A percentile compares a stretch with the other conserved stretches of the same genome.
Conservation (phyloP, 2,113 vertebrate genomes). For the Eulemur rufifrons region DNA sequence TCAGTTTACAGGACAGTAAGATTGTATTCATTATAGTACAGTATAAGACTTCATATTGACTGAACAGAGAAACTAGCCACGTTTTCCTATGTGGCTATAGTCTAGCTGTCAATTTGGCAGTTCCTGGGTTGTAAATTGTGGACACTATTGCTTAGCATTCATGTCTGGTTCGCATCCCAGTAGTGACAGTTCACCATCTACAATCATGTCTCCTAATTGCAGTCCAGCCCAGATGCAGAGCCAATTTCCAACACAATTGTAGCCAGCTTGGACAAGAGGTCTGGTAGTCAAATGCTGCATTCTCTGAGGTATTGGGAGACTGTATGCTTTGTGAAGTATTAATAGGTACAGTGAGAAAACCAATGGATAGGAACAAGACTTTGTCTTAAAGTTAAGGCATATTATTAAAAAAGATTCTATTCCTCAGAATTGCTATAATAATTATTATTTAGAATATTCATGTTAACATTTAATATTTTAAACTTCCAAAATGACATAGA, state of each 20-base stretch:
- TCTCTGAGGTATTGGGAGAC: background rate
- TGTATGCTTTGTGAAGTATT: background rate
- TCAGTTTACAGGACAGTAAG: conserved; percentile 3
- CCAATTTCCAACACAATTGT: conserved; percentile 35
- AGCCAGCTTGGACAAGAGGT: background rate
- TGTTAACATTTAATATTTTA: conserved; percentile 16
- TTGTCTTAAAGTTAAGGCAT: background rate
- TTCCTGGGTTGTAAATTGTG: conserved; percentile 40
- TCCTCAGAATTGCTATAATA: background rate
- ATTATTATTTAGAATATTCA: conserved; percentile 35
- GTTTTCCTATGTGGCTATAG: background rate
- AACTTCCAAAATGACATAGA: conserved; percentile 6
- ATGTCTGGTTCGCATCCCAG: conserved; percentile 52
- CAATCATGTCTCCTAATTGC: conserved; percentile 41
- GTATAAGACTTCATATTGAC: conserved; percentile 19
- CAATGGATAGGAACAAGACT: background rate
- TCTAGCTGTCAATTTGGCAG: conserved; percentile 52
- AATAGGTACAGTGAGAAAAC: background rate
- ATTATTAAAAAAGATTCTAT: background rate
- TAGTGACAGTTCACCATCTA: conserved; percentile 35
- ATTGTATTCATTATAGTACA: conserved; percentile 23
- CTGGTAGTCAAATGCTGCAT: conserved; percentile 30
- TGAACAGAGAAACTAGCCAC: background rate
- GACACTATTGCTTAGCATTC: conserved; percentile 53
- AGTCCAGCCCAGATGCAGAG: conserved; percentile 32